Evolutionary conservation across 2,888 invertebrate species (phyloP), one percentile per base, ranked within the genome.

Genomic region (Brachyopa scutellaris): DNA sequence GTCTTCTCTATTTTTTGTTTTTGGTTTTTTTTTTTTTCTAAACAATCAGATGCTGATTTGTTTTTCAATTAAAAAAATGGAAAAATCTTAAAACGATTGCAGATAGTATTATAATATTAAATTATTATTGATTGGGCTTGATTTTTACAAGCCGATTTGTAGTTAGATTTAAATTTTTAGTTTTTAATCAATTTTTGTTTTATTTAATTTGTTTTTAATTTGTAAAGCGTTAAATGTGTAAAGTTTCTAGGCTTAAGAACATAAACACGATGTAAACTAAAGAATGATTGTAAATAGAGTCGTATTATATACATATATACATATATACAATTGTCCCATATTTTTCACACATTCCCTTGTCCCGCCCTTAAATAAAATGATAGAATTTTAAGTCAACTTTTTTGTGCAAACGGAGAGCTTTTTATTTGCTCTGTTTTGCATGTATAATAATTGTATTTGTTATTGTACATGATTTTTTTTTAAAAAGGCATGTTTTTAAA

Each of bases 81-180:
- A 47, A 42, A 69, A 62, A 47, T 61, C 15, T 11, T 62, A 45
- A 40, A 64, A 69, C 33, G 23, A 80, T 61, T 79, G 40, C 74
- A 69, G 15, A 76, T 80, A 76, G 80, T 80, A 80, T 80, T 80
- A 70, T 76, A 59, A 64, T 72, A 59, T 72, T 77, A 76, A 76
- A 61, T 70, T 70, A 76, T 76, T 67, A 57, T 70, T 61, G 53
- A 82, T 76, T 76, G 67, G 77, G 82, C 74, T 82, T 82, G 82
- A 82, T 82, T 82, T 80, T 82, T 82, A 77, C 82, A 82, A 82
- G 77, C 82, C 77, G 45, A 53, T 42, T n/a, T 66, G 49, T 70
- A 61, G 61, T 40, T 61, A 72, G 40, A 40, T 29, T 53, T 55
- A 57, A 62, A 45, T 33, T 62, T 64, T 49, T 15, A 40, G 19